Conservation (phyloP, 2,113 vertebrate genomes). For the Peromyscus californicus region DNA sequence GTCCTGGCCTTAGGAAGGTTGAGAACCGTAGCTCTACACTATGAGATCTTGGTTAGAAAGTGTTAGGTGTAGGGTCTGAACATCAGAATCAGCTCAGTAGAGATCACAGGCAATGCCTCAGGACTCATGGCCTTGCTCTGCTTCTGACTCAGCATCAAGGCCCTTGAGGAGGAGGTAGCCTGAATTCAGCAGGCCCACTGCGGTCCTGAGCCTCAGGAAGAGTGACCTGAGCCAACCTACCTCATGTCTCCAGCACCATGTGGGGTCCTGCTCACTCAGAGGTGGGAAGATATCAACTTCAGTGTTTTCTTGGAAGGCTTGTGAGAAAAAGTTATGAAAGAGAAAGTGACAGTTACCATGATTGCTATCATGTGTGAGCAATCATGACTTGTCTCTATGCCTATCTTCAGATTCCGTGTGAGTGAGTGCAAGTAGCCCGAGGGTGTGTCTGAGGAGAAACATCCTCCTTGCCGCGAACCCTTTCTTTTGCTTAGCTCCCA, state of each 20-base stretch:
- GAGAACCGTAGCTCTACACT: accelerated
- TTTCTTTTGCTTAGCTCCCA: accelerated
- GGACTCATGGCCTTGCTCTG: accelerated
- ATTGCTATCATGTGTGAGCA: not conserved
- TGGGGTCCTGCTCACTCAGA: no score
- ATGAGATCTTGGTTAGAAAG: no score
- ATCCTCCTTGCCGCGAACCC: accelerated
- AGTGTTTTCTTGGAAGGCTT: not conserved
- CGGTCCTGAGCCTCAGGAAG: not conserved
- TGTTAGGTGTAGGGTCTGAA: not conserved
- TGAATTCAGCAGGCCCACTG: accelerated
- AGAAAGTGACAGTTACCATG: not conserved
- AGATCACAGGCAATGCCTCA: accelerated
- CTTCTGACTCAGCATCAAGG: not conserved
- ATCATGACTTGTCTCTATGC: no score
- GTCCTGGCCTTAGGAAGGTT: not conserved
- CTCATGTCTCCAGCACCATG: not conserved
- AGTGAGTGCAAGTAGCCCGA: no score
- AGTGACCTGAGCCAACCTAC: accelerated
- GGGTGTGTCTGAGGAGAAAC: no score
- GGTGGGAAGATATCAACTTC: not conserved
- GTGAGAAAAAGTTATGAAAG: not conserved
- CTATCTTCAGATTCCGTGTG: no score
- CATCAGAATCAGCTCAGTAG: not conserved
- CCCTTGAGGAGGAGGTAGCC: accelerated